These are phyloP conservation scores for Melanaphis sacchari DNA, from an alignment of 1,140 invertebrate genomes.

Conservation along the genomic window DNA sequence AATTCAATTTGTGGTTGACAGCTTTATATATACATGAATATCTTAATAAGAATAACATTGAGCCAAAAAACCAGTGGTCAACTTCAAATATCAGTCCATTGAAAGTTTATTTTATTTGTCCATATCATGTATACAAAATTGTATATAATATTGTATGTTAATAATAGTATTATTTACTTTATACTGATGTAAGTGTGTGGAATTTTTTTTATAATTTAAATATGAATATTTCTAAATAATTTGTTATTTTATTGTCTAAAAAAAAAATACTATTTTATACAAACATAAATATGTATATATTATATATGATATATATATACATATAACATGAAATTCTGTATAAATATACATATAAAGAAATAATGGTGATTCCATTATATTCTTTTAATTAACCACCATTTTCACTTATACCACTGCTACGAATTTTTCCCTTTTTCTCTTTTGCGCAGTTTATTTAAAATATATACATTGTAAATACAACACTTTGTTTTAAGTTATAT, in stretches of 20 bases:
- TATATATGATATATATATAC: background rate
- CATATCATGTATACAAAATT: constrained; percentile 42
- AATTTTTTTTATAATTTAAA: constrained; percentile 53
- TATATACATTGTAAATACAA: constrained; percentile 41
- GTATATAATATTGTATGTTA: constrained; percentile 49
- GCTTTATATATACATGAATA: background rate
- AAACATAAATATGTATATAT: constrained; percentile 19
- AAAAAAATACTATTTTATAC: constrained; percentile 42
- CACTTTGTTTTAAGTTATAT: constrained; percentile 43
- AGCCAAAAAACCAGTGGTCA: background rate
- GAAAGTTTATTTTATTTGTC: background rate
- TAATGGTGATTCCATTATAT: constrained; percentile 19
- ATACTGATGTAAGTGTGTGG: constrained; percentile 39
- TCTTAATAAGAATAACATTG: background rate
- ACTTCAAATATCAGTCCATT: background rate
- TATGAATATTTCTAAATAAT: constrained; percentile 36
- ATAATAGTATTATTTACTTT: constrained; percentile 47
- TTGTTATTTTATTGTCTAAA: constrained; percentile 48
- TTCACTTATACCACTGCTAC: constrained; percentile 47
- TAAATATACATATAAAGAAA: constrained; percentile 28
- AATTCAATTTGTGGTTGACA: constrained; percentile 20
- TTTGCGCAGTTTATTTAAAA: constrained; percentile 34
- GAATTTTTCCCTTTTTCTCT: constrained; percentile 29
- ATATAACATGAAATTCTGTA: background rate
- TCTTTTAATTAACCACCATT: constrained; percentile 40